Base-by-base conservation (phyloP, 2,888 invertebrate species). In the Ectobius pallidus region DNA sequence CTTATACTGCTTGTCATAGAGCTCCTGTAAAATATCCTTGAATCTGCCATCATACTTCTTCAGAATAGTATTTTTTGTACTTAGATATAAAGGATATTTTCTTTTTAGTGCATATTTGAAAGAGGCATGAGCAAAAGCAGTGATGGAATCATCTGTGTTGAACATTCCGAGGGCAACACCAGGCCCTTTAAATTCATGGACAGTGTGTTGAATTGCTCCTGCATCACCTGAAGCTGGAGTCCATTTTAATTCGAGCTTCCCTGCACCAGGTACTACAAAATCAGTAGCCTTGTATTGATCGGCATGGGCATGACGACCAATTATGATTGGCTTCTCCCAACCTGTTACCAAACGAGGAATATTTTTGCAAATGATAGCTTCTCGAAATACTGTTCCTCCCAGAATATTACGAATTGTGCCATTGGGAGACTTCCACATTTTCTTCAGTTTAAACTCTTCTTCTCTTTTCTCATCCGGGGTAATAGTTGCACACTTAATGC, bases 201-300 rank as follows among this genome's bases (percentile, higher is more conserved):
- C 94, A 0, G 89, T 88, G 79, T 94, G 88, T 63, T 86, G 88
- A 75, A 94, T 90, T 27, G 89, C 86, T 71, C 89, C 84, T 0
- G 86, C 79, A 32, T 86, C 86, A 55, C 87, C 91, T 77, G 84
- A 83, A 7, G 85, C 81, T 9, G 95, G 92, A 0, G 90, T 92
- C 85, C 91, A 99, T 30, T 89, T 88, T 70, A 99, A 86, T 80
- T 95, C 93, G 44, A 99, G 85, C 81, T 90, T 95, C 30, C 99
- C 99, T 67, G 91, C 89, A 6, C 93, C 92, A 67, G 97, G 97
- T 0, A 99, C 95, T 14, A 99, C 88, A 84, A 98, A 97, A 84
- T 99, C 99, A 16, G 95, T 96, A 0, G 98, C 98, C 84, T 95
- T 96, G 83, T 97, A 97, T 83, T 97, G 98, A 85, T 99, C 99